Evolutionary conservation across 2,797 vertebrate genomes (phyloP).

Genomic region (Tapera naevia): DNA sequence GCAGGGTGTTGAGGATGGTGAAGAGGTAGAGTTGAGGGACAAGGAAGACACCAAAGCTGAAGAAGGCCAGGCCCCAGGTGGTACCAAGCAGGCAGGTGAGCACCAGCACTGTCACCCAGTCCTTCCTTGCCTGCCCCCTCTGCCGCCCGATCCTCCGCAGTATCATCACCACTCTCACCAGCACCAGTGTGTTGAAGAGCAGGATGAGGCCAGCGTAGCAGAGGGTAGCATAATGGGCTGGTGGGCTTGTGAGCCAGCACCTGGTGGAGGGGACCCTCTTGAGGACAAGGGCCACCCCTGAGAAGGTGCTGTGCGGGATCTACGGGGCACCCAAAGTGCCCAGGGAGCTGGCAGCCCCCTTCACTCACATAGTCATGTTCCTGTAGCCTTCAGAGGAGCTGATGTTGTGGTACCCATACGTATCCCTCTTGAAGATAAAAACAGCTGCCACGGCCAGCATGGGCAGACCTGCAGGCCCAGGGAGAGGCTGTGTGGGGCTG

Average conservation of each 20-base stretch:
- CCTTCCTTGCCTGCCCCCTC: slow-evolving; percentile 5
- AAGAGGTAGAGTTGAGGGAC: slow-evolving; percentile 82
- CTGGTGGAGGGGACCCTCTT: slow-evolving; percentile 45
- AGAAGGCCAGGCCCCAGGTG: slow-evolving; percentile 82
- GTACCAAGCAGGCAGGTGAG: slow-evolving; percentile 82
- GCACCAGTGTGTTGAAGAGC: slow-evolving; percentile 76
- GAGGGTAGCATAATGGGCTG: slow-evolving; percentile 71
- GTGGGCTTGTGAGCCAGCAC: slow-evolving; percentile 78
- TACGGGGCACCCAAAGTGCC: fast-evolving
- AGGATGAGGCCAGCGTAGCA: slow-evolving; percentile 71
- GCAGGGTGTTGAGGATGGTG: slow-evolving; percentile 81
- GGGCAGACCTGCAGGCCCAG: slow-evolving; percentile 76
- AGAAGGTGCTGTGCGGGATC: neutral
- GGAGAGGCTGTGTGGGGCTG: neutral
- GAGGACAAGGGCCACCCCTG: neutral
- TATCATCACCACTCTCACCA: slow-evolving; percentile 61
- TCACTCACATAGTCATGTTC: slow-evolving; percentile 74
- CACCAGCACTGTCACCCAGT: slow-evolving; percentile 63
- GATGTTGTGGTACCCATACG: neutral
- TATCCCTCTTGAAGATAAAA: slow-evolving; percentile 65
- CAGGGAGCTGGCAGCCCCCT: neutral
- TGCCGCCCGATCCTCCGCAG: neutral
- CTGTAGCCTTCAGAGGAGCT: neutral
- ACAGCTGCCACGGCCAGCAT: slow-evolving; percentile 62
- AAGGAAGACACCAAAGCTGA: slow-evolving; percentile 68